Conservation (phyloP, 2,888 invertebrate genomes). For the Hofmannophila pseudospretella region DNA sequence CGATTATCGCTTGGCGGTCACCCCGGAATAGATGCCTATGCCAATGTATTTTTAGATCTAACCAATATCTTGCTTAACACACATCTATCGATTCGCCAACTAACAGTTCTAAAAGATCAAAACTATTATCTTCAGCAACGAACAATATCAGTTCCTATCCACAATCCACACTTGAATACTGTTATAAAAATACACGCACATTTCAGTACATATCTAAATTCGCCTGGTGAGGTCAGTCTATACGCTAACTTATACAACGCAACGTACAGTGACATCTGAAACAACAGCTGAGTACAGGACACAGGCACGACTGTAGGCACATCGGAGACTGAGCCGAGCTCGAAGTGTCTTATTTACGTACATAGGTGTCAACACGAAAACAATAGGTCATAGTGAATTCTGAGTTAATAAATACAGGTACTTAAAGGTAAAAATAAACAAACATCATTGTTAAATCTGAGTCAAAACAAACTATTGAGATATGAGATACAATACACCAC, state of each 20-base stretch:
- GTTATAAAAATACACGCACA: constrained; percentile 19
- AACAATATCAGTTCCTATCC: no score
- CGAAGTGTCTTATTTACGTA: not conserved
- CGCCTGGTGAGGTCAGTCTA: constrained; percentile 20
- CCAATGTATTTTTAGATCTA: no score
- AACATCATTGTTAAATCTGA: not conserved
- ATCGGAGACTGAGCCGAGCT: constrained; percentile 4
- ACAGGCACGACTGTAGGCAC: constrained; percentile 9
- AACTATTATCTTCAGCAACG: no score
- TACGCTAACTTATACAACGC: constrained; percentile 25
- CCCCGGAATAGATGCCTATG: no score
- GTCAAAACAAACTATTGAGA: no score
- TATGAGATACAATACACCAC: no score
- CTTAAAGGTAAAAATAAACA: not conserved
- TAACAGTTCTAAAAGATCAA: no score
- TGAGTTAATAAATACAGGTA: not conserved
- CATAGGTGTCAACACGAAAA: not conserved
- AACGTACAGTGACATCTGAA: constrained; percentile 34
- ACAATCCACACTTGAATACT: no score
- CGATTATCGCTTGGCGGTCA: no score
- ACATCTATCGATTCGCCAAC: no score
- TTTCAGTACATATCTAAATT: constrained; percentile 16
- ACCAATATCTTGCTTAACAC: no score
- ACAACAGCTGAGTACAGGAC: constrained; percentile 10
- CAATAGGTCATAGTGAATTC: not conserved